These are phyloP conservation scores for Formica aserva DNA, from an alignment of 2,888 invertebrate genomes.

Conservation along the genomic window DNA sequence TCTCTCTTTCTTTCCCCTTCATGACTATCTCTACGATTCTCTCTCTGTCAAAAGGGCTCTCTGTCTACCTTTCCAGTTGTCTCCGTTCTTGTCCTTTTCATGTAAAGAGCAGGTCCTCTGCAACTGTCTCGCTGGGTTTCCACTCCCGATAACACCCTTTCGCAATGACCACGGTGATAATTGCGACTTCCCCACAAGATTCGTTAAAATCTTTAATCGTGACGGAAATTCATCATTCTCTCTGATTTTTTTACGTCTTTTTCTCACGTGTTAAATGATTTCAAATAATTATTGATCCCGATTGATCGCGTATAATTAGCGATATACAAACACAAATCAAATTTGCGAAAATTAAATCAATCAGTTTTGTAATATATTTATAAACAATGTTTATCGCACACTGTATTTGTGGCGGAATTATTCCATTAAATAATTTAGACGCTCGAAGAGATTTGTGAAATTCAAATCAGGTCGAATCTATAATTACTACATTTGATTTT, in stretches of 20 bases:
- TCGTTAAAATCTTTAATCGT: conserved; percentile 78
- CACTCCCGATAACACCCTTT: conserved; percentile 83
- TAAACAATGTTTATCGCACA: conserved; percentile 6
- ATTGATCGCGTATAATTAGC: conserved; percentile 65
- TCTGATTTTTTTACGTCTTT: conserved; percentile 63
- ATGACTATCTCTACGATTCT: conserved; percentile 37
- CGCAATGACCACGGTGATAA: conserved; percentile 84
- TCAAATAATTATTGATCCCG: conserved; percentile 67
- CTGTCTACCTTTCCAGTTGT: conserved; percentile 43
- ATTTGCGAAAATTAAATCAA: conserved; percentile 14
- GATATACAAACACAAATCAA: not conserved
- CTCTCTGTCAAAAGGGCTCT: conserved; percentile 44
- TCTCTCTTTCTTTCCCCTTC: conserved; percentile 44
- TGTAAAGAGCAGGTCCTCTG: conserved; percentile 24
- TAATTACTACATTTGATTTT: not conserved
- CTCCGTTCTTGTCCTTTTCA: conserved; percentile 40
- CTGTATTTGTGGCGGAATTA: not conserved
- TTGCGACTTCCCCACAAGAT: conserved; percentile 80
- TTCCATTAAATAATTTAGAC: not conserved
- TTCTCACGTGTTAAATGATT: conserved; percentile 40
- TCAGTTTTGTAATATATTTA: not conserved
- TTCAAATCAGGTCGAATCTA: not conserved
- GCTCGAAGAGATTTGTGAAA: not conserved
- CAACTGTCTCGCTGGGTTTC: conserved; percentile 52
- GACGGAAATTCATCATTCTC: conserved; percentile 82